These are phyloP conservation scores for Podocnemis expansa DNA, from an alignment of 2,113 vertebrate genomes.

Conservation along the genomic window DNA sequence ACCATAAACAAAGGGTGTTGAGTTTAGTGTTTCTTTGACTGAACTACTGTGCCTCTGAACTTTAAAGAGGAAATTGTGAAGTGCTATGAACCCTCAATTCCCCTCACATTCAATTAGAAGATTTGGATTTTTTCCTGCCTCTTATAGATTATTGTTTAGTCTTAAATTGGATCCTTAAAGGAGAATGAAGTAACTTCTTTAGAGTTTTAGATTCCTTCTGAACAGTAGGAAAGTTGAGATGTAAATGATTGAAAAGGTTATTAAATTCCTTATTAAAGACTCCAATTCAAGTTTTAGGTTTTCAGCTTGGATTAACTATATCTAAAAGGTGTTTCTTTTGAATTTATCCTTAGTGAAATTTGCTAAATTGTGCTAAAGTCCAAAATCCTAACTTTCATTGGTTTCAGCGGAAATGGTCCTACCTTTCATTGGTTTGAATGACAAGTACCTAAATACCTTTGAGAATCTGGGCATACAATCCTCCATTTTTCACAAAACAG, in stretches of 20 bases:
- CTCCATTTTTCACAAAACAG: background rate
- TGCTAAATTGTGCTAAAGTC: background rate
- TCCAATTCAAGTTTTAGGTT: conserved; percentile 19
- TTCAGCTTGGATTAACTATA: background rate
- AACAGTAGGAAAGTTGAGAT: background rate
- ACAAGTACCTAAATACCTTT: background rate
- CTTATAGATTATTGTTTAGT: conserved; percentile 60
- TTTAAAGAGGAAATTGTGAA: background rate
- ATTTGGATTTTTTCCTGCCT: conserved; percentile 45
- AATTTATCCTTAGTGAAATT: background rate
- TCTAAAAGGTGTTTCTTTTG: background rate
- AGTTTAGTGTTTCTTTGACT: conserved; percentile 9
- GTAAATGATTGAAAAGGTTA: background rate
- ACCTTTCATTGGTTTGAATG: background rate
- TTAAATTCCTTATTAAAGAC: background rate
- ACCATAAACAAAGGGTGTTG: background rate
- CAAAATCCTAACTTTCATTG: background rate
- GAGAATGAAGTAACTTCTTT: conserved; percentile 23
- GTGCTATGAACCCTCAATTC: background rate
- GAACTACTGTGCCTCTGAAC: background rate
- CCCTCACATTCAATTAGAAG: conserved; percentile 20
- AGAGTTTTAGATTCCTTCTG: conserved; percentile 12
- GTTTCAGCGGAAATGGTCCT: too few species aligned
- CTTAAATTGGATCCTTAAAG: conserved; percentile 13
- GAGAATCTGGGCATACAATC: background rate